phyloP scores from a whole-genome alignment of 2,888 invertebrate genomes.

The Flexamia atlantica region DNA sequence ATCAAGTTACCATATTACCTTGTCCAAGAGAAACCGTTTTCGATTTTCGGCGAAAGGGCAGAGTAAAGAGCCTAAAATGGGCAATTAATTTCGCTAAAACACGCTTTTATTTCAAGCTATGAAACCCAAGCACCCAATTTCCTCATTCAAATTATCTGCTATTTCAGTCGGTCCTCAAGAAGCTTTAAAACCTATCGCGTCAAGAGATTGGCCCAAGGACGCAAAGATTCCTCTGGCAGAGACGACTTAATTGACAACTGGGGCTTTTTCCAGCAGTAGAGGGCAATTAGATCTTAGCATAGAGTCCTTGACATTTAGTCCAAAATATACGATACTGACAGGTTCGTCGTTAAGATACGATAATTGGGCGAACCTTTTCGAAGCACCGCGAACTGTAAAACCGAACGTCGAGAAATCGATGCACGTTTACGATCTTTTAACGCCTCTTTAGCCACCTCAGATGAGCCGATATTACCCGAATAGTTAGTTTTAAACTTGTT shows the following conservation, averaged over 20 bases:
- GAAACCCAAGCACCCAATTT: too few species aligned
- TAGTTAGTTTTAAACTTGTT: background rate
- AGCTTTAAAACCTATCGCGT: background rate
- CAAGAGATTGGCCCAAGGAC: background rate
- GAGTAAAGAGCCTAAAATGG: too few species aligned
- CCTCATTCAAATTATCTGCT: too few species aligned
- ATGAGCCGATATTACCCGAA: background rate
- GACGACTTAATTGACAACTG: constrained; percentile 45
- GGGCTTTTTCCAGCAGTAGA: constrained; percentile 20
- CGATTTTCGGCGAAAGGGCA: too few species aligned
- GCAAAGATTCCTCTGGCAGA: constrained; percentile 8
- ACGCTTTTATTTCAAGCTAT: too few species aligned
- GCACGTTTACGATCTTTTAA: constrained; percentile 3
- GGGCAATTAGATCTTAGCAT: constrained; percentile 37
- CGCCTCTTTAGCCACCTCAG: background rate
- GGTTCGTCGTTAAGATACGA: constrained; percentile 34
- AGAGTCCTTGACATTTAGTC: constrained; percentile 46
- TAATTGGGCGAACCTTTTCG: constrained; percentile 50
- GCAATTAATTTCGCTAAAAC: too few species aligned
- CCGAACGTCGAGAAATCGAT: constrained; percentile 18
- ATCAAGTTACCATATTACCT: too few species aligned
- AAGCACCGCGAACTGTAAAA: constrained; percentile 22
- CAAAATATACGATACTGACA: constrained; percentile 38
- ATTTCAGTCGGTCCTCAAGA: background rate
- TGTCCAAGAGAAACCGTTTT: too few species aligned